These are phyloP conservation scores for Sceloporus tristichus DNA, from an alignment of 2,113 vertebrate genomes.

Conservation along the genomic window DNA sequence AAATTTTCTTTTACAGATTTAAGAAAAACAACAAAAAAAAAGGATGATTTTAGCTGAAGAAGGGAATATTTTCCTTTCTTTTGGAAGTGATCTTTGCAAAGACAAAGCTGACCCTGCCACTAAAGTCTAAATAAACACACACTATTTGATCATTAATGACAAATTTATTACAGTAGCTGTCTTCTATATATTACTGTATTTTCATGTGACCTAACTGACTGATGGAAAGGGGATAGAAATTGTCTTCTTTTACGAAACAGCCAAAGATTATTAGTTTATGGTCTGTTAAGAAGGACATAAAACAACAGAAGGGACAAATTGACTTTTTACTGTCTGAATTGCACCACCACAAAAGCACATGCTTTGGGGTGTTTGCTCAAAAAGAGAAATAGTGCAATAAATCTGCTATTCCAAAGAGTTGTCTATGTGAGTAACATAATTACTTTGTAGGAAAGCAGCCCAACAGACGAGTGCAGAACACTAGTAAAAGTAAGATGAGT, in stretches of 20 bases:
- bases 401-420: conserved; percentile 17
- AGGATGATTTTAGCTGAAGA: not conserved
- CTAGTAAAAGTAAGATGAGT: conserved; percentile 26
- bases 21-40: not conserved
- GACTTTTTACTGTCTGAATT: conserved; percentile 6
- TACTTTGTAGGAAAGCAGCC: conserved; percentile 13
- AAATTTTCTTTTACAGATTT: not conserved
- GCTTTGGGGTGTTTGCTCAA: not conserved
- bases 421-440: not conserved
- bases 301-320: not conserved
- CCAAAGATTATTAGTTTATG: not conserved
- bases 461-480: not conserved
- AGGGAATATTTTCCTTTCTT: not conserved
- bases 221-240: not conserved
- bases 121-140: not conserved
- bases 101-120: not conserved
- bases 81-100: not conserved
- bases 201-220: not conserved
- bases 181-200: not conserved
- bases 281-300: not conserved
- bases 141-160: not conserved
- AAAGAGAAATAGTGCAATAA: not conserved
- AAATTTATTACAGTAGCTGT: not conserved
- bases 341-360: not conserved
- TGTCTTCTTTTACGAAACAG: not conserved